Base-by-base conservation (phyloP, 2,113 vertebrate genomes). In the Nycticorax nycticorax region DNA sequence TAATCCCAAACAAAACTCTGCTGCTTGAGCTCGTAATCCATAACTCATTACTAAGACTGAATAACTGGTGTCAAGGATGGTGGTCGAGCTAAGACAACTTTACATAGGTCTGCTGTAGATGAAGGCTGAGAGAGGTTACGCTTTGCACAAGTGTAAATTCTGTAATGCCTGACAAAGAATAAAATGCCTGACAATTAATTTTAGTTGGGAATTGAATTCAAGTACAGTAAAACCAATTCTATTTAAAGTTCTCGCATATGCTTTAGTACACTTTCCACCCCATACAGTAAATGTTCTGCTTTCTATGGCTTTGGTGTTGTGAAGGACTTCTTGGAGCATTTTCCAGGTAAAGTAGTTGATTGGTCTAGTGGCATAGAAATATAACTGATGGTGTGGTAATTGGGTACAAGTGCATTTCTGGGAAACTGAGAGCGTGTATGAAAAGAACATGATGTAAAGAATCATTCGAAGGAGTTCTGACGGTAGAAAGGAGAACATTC, bases 61-160 rank as follows among this genome's bases (percentile, higher is more conserved):
- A 43, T 64, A 75, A 41, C 24, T 76, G 32, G 9, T 82, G 27
- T 53, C 66, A 55, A 75, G 66, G 56, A 17, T n/a, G 60, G 28
- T 64, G 59, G 57, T 41, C 50, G 62, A 10, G 10, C 27, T 43
- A 66, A 76, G 50, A 47, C 20, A 8, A 45, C 56, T 60, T 62
- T 60, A 8, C 1, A 0, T n/a, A 28, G 41, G 16, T 41, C 32
- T 12, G 0, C 27, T 72, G n/a, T 17, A 33, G 52, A 2, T 59
- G 35, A 45, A 86, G 52, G 33, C 53, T 76, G 14, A 41, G 60
- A 55, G 64, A 55, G 35, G 43, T 55, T 48, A 24, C 10, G 8
- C 37, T 81, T 82, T 13, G 30, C 17, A 45, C 14, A 47, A 37
- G 12, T 50, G 23, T 87, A 33, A 62, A 50, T 63, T 91, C 17